Evolutionary conservation across 2,113 vertebrate genomes (phyloP), one percentile per base, ranked within the genome.

Genomic region (Caracal caracal): DNA sequence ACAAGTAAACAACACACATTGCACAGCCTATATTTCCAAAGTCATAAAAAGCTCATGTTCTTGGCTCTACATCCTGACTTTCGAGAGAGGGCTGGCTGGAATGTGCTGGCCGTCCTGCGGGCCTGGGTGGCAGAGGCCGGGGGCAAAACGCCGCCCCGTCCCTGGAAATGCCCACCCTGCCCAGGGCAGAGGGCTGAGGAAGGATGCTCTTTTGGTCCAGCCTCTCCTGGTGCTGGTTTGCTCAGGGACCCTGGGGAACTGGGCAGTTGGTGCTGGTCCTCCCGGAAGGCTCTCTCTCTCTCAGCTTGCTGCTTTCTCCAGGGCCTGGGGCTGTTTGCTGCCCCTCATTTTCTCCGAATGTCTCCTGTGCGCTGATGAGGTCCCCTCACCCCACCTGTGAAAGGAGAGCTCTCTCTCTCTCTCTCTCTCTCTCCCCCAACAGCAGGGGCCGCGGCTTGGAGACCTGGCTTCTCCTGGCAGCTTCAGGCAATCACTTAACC

Each of bases 101-200:
- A 97, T 94, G 98, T 96, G 97, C 97, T 88, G 82, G 95, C 84
- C 30, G 70, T 98, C 98, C 97, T 96, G 98, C 99, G 97, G 93
- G 98, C 98, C 98, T 98, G 98, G 97, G 98, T 98, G 98, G 98
- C 91, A 89, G 96, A 98, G 98, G 98, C 98, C 95, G 97, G 94
- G 98, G 97, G 97, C 28, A 16, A 5, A 65, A 85, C 83, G 83
- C 94, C 83, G 53, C 92, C 84, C 26, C 10, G 88, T 92, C 90
- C 75, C 85, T 30, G 84, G 88, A 61, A 53, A 59, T 17, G 59
- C 81, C 78, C 19, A 22, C 73, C 40, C 79, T 37, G 78, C 59
- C 10, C 26, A 73, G 83, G 80, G 88, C 12, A 3, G 40, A 16
- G 20, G 16, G 47, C 47, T 4, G 17, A 22, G 79, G 35, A 19